phyloP scores from a whole-genome alignment of 2,888 invertebrate species.

The Hydrotaea diabolus region DNA sequence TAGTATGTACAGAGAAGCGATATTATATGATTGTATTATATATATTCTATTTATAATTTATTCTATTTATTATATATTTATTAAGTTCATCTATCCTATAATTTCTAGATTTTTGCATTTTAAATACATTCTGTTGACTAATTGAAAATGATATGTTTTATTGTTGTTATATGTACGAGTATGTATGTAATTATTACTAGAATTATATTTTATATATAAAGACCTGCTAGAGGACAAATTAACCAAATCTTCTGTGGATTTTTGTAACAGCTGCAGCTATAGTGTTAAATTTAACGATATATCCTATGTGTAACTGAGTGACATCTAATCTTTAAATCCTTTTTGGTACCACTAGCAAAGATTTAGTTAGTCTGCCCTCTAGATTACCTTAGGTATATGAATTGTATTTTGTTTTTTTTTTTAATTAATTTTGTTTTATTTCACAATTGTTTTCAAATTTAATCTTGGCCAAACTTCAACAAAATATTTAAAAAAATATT shows the following conservation, averaged over 20 bases:
- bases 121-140: constrained; percentile 66
- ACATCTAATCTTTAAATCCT: no score
- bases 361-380: no score
- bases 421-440: neutral
- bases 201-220: neutral
- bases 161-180: constrained; percentile 31
- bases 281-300: no score
- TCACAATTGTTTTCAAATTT: no score
- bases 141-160: constrained; percentile 76
- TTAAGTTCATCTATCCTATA: constrained; percentile 2
- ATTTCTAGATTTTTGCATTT: constrained; percentile 48
- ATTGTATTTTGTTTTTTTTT: constrained; percentile 44
- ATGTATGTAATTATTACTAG: constrained; percentile 42
- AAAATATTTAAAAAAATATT: neutral
- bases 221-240: no score
- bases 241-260: no score
- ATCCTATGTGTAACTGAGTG: no score
- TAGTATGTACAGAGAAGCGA: neutral
- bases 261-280: no score
- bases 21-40: neutral
- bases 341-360: no score
- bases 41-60: neutral
- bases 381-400: no score
- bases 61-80: neutral
- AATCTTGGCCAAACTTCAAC: no score